Evolutionary conservation across 2,113 vertebrate genomes (phyloP).

Genomic region (Labrus mixtus): DNA sequence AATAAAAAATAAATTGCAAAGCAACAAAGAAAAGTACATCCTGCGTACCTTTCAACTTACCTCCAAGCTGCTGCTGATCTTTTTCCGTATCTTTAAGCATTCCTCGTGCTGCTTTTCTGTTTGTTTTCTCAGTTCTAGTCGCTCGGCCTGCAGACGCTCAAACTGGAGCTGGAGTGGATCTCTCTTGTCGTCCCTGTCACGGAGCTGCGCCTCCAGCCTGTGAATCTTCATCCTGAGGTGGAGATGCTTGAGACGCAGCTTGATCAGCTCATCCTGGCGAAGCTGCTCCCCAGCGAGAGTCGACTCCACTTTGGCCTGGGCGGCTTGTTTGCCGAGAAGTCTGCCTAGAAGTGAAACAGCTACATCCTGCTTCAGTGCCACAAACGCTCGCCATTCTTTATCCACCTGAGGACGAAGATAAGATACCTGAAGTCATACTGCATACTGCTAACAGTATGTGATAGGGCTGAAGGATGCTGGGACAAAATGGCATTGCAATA

Average conservation of each 20-base stretch:
- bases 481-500: too few relatives aligned
- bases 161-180: conserved; percentile 79
- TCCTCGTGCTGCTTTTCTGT: conserved; percentile 79
- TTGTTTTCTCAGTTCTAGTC: conserved; percentile 80
- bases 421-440: accelerated
- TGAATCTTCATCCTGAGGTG: conserved; percentile 79
- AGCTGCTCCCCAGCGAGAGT: conserved; percentile 75
- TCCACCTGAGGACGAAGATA: conserved; percentile 56
- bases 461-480: too few relatives aligned
- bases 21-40: not conserved
- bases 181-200: conserved; percentile 63
- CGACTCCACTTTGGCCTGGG: conserved; percentile 67
- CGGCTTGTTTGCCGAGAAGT: conserved; percentile 59
- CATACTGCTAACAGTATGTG: too few relatives aligned
- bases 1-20: not conserved
- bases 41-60: conserved; percentile 7
- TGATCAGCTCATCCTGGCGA: conserved; percentile 72
- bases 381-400: conserved; percentile 76
- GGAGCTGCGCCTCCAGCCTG: conserved; percentile 74
- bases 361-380: conserved; percentile 76
- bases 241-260: conserved; percentile 81
- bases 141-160: conserved; percentile 84
- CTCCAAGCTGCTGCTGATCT: conserved; percentile 76
- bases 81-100: conserved; percentile 78
- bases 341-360: conserved; percentile 68